These are phyloP conservation scores for Ptilodon capucinus DNA, from an alignment of 2,888 invertebrate species.

Conservation along the genomic window DNA sequence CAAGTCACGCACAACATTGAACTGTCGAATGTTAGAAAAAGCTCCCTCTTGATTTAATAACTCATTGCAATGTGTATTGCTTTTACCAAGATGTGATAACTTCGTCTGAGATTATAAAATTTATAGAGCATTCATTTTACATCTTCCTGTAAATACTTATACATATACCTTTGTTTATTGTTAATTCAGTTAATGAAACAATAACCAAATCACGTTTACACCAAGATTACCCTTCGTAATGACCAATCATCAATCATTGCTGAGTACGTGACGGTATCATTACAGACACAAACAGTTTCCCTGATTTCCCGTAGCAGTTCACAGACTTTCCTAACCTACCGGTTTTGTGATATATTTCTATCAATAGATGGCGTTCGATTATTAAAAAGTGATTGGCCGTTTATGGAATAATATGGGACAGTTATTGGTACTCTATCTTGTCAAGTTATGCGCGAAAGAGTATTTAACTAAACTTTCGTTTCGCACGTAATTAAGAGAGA, in stretches of 20 bases:
- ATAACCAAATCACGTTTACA: slow-evolving; percentile 17
- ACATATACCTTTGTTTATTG: background rate
- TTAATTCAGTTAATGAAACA: slow-evolving; percentile 12
- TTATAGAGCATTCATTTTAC: no score
- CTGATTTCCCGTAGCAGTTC: slow-evolving; percentile 35
- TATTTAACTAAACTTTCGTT: no score
- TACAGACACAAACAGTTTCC: slow-evolving; percentile 25
- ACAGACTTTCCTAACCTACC: slow-evolving; percentile 40
- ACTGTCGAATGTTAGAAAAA: no score
- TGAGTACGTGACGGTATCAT: slow-evolving; percentile 23
- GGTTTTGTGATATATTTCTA: slow-evolving; percentile 21
- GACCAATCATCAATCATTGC: slow-evolving; percentile 17
- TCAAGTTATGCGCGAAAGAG: no score
- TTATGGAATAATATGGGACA: background rate
- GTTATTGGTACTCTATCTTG: background rate
- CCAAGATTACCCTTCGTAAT: slow-evolving; percentile 8
- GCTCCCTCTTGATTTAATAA: no score
- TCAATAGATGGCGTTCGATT: slow-evolving; percentile 3
- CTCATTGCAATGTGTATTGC: no score
- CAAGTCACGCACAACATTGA: no score
- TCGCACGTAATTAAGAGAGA: no score
- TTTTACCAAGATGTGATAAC: no score
- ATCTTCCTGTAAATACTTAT: no score
- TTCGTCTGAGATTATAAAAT: no score
- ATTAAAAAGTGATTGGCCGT: background rate